Evolutionary conservation across 2,113 vertebrate genomes (phyloP).

Genomic region (Rhabdomys dilectus): DNA sequence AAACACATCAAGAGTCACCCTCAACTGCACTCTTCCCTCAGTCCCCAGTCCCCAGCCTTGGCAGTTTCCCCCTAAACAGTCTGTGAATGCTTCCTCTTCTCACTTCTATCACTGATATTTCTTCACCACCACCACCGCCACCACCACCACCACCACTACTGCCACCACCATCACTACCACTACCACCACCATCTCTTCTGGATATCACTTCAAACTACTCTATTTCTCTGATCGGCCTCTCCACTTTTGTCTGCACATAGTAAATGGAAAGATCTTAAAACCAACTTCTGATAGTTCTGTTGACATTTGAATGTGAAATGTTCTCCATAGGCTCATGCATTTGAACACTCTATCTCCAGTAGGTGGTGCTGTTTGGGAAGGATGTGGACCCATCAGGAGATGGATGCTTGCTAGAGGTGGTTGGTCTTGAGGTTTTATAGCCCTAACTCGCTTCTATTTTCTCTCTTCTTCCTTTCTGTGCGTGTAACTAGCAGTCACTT

Average conservation of each 20-base stretch:
- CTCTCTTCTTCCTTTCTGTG: background rate
- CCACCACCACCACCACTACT: too few relatives aligned
- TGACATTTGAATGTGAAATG: background rate
- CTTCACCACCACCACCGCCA: background rate
- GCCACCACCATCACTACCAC: background rate
- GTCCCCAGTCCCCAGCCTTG: background rate
- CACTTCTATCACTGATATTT: background rate
- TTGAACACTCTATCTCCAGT: background rate
- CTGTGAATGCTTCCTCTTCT: background rate
- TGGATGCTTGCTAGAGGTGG: background rate
- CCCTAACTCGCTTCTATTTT: background rate
- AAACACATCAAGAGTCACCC: background rate
- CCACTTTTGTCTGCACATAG: background rate
- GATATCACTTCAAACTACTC: background rate
- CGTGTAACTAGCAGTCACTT: background rate
- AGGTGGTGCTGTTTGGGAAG: background rate
- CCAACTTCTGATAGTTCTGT: too few relatives aligned
- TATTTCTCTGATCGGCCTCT: background rate
- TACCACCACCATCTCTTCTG: background rate
- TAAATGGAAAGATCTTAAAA: background rate
- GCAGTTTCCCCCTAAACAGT: background rate
- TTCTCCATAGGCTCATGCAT: background rate
- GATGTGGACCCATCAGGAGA: background rate
- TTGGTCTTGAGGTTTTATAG: background rate
- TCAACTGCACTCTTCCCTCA: background rate